Percentiles rank a stretch among this genome's conserved stretches.
These are phyloP conservation scores for Phrynocephalus vlangalii DNA, from an alignment of 2,797 vertebrate genomes.

Conservation along the genomic window DNA sequence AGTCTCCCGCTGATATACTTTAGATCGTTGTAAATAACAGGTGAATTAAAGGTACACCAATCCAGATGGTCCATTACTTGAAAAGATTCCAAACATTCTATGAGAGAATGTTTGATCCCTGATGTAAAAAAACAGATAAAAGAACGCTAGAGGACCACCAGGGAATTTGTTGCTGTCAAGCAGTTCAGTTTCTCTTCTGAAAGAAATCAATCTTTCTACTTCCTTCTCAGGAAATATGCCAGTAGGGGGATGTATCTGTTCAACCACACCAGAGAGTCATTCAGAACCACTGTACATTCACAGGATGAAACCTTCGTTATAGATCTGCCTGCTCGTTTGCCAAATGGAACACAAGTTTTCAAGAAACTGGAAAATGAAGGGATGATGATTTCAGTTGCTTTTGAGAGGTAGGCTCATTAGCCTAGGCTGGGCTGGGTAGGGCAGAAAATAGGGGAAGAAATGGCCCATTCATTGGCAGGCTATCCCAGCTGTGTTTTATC, in stretches of 20 bases:
- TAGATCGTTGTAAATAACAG: not conserved
- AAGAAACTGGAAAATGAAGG: no score
- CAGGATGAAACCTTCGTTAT: not conserved
- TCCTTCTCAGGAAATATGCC: not conserved
- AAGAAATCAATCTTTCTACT: not conserved
- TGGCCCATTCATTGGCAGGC: no score
- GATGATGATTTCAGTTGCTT: no score
- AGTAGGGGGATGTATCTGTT: not conserved
- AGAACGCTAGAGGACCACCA: not conserved
- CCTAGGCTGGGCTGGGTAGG: no score
- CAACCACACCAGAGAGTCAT: not conserved
- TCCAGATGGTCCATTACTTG: not conserved
- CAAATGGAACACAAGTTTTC: not conserved
- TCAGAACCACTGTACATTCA: not conserved
- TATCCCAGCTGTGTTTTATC: no score
- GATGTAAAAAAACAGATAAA: not conserved
- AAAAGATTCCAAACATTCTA: not conserved
- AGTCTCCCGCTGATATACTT: not conserved
- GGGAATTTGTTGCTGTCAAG: not conserved
- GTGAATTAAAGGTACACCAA: not conserved
- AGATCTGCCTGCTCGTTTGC: not conserved
- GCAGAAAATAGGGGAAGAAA: no score
- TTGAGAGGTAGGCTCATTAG: no score
- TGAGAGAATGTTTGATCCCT: not conserved
- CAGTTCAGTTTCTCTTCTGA: conserved; percentile 26